A percentile compares a stretch with the other conserved stretches of the same genome.
These are phyloP conservation scores for Bombus huntii DNA, from an alignment of 1,140 invertebrate genomes.

Conservation along the genomic window DNA sequence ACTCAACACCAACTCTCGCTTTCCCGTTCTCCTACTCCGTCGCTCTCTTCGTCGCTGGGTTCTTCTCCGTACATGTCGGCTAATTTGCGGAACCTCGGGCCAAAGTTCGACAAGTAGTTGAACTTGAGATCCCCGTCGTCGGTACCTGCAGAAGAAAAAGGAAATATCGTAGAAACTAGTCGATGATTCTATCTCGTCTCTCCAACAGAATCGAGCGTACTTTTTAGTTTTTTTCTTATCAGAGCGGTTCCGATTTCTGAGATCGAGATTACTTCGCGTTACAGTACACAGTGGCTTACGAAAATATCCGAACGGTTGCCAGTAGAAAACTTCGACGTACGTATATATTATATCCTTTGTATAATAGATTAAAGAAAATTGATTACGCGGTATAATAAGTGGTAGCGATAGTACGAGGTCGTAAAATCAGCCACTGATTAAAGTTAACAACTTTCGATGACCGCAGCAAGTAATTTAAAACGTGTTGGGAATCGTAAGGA, in stretches of 20 bases:
- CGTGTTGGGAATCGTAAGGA: neutral
- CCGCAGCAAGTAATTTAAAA: neutral
- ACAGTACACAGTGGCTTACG: no score
- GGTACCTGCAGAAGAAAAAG: conserved; percentile 84
- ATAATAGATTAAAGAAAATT: neutral
- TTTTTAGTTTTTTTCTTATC: no score
- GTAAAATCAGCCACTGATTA: neutral
- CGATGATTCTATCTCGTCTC: neutral
- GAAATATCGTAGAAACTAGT: no score
- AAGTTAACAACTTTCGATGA: neutral
- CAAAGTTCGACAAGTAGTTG: conserved; percentile 98
- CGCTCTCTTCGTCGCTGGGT: conserved; percentile 90
- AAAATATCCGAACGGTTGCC: no score
- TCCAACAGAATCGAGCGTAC: no score
- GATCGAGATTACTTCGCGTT: no score
- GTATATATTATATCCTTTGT: no score
- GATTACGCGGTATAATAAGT: neutral
- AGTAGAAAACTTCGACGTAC: no score
- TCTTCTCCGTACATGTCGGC: conserved; percentile 98
- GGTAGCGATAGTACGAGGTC: neutral
- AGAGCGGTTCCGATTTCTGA: no score
- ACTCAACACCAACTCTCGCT: conserved; percentile 89
- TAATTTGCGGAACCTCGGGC: conserved; percentile 97
- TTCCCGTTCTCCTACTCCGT: conserved; percentile 85
- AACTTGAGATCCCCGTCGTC: conserved; percentile 98